Evolutionary conservation across 2,113 vertebrate genomes (phyloP), one percentile per base, ranked within the genome.

Genomic region (Ciconia maguari): DNA sequence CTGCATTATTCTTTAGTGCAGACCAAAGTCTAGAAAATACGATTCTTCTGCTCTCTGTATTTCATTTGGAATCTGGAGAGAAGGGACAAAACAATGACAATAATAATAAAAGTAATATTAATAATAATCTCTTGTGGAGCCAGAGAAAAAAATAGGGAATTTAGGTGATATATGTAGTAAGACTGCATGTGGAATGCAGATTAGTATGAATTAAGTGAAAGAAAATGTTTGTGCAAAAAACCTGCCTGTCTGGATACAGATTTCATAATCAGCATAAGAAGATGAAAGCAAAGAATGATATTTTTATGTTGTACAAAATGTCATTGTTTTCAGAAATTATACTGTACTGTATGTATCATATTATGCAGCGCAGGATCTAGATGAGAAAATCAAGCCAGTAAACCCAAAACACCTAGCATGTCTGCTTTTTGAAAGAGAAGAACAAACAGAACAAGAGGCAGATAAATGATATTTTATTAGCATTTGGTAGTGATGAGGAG

Each of bases 121-220:
- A 66, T 70, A 83, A 83, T 92, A 64, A 94, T 90, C 20, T 93
- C 42, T 90, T 6, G 0, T 10, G 10, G 38, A 48, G 13, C 8
- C 36, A 91, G 81, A 83, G 62, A n/a, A 81, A 62, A 62, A 92
- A 85, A 41, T 48, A 72, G 36, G 25, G 71, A 96, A 79, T 96
- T 91, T 89, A 90, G 68, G 70, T 86, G 58, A 91, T 80, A 57
- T 30, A 52, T 80, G 70, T 77, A 86, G 84, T 95, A 93, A 87
- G 78, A 36, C 70, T 69, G 95, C 89, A 97, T 95, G 68, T 60
- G 29, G 75, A 95, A 97, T 94, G 62, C 66, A 85, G 84, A 95
- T 97, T 95, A 97, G 82, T 90, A 88, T 32, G 76, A 96, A 95
- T 96, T 95, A 94, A 58, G 87, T 51, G 69, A 74, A 87, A 89